phyloP scores from a whole-genome alignment of 2,113 vertebrate species.

The Tetrao urogallus region DNA sequence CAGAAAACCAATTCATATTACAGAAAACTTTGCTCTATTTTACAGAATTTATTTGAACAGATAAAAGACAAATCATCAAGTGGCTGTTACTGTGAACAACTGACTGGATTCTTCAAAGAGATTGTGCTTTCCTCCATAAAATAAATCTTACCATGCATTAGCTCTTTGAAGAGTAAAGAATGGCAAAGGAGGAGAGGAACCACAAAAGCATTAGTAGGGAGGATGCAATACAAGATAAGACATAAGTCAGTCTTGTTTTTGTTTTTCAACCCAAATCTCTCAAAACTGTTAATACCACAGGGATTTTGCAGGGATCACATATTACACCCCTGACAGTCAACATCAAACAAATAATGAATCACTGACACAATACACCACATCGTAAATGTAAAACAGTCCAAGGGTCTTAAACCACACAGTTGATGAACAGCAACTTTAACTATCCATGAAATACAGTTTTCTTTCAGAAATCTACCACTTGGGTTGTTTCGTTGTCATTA shows the following conservation, averaged over 20 bases:
- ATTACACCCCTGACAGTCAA: background rate
- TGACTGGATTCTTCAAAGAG: constrained; percentile 6
- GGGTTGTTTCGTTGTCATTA: background rate
- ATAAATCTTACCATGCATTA: background rate
- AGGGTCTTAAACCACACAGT: background rate
- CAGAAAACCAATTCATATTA: background rate
- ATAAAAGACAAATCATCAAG: background rate
- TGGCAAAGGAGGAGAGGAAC: background rate
- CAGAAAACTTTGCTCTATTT: background rate
- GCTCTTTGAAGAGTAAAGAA: background rate
- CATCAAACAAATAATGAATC: background rate
- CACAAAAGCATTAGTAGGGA: background rate
- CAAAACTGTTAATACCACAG: background rate
- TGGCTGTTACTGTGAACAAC: background rate
- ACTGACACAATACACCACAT: background rate
- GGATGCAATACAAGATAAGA: background rate
- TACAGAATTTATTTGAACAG: background rate
- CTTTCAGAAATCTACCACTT: background rate
- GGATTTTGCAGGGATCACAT: background rate
- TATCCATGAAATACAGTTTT: background rate
- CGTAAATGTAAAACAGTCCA: background rate
- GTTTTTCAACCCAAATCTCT: background rate
- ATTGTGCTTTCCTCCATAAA: background rate
- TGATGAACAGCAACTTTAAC: background rate
- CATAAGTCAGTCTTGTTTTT: background rate